Conservation (phyloP, 2,888 invertebrate genomes). For the Leistus spinibarbis region DNA sequence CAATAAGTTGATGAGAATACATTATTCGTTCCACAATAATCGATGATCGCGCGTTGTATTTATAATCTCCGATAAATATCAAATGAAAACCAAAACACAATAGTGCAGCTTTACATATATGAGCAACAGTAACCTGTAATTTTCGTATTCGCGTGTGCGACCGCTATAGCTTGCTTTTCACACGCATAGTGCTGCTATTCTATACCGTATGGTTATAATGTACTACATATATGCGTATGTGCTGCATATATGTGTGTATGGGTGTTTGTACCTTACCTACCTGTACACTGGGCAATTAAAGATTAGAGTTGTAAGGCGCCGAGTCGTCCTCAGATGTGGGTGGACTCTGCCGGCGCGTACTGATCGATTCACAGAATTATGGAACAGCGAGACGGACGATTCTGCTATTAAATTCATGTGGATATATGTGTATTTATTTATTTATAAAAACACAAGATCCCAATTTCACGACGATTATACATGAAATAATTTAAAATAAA, state of each 20-base stretch:
- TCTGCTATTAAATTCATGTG: not conserved
- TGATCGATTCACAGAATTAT: not conserved
- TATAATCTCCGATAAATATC: not conserved
- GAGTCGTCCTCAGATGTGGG: conserved; percentile 6
- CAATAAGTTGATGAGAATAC: not conserved
- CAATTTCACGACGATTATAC: no score
- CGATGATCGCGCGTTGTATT: not conserved
- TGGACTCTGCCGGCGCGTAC: not conserved
- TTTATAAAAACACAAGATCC: no score
- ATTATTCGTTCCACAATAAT: not conserved
- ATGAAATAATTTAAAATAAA: no score
- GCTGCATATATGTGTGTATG: not conserved
- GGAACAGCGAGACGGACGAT: not conserved
- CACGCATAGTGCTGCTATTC: not conserved
- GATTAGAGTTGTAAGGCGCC: conserved; percentile 8
- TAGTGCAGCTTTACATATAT: not conserved
- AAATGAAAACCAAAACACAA: not conserved
- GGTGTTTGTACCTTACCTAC: not conserved
- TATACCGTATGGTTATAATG: not conserved
- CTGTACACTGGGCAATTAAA: conserved; percentile 8
- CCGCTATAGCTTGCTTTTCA: not conserved
- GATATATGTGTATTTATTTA: no score
- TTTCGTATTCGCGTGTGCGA: not conserved
- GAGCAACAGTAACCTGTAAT: not conserved
- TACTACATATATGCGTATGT: not conserved